A percentile compares a stretch with the other conserved stretches of the same genome.
These are phyloP conservation scores for Alitta virens DNA, from an alignment of 2,888 invertebrate species.

Conservation along the genomic window DNA sequence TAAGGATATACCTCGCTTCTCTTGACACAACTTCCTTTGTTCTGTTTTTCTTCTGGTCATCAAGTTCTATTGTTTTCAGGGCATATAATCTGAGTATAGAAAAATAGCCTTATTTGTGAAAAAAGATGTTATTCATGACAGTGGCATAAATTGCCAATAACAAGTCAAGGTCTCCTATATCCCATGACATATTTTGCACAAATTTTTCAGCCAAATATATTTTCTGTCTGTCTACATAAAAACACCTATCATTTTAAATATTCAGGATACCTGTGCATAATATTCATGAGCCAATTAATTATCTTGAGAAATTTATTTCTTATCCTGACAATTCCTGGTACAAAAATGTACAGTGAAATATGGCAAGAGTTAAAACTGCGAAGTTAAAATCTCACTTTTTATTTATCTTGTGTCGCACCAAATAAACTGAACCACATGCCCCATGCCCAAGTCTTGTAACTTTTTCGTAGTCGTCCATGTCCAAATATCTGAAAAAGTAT, in stretches of 20 bases:
- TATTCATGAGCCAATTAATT: background rate
- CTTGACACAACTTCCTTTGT: slow-evolving; percentile 47
- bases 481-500: background rate
- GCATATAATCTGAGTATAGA: slow-evolving; percentile 43
- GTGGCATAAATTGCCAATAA: background rate
- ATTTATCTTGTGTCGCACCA: slow-evolving; percentile 39
- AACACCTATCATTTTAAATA: background rate
- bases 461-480: slow-evolving; percentile 25
- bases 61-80: slow-evolving; percentile 49
- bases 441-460: slow-evolving; percentile 43
- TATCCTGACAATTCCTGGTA: too few relatives aligned
- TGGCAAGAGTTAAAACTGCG: too few relatives aligned
- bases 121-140: too few relatives aligned
- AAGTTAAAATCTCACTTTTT: slow-evolving; percentile 37
- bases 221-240: background rate
- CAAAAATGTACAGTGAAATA: too few relatives aligned
- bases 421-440: slow-evolving; percentile 48
- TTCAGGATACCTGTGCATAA: background rate
- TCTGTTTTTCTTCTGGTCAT: slow-evolving; percentile 46
- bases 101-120: too few relatives aligned
- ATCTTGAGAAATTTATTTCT: too few relatives aligned
- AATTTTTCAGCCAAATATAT: too few relatives aligned
- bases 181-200: too few relatives aligned
- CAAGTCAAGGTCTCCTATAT: too few relatives aligned
- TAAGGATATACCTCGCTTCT: slow-evolving; percentile 44